These are phyloP conservation scores for Hirtodrosophila cameraria DNA, from an alignment of 2,888 invertebrate species.

Conservation along the genomic window DNA sequence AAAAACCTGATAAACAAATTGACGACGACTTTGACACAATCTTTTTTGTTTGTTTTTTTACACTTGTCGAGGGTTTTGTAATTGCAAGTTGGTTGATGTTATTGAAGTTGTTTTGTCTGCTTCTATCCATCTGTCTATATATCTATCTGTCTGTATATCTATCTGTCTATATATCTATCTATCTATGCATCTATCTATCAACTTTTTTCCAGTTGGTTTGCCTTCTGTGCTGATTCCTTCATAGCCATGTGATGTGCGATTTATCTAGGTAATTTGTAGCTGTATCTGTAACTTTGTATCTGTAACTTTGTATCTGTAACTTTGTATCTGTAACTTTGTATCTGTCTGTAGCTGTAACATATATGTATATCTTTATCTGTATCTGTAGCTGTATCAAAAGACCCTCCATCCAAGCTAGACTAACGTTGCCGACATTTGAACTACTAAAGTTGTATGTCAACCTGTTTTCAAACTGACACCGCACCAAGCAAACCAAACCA, in stretches of 20 bases:
- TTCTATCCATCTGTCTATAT: slow-evolving; percentile 1
- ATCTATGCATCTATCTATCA: background rate
- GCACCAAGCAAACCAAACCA: slow-evolving; percentile 1
- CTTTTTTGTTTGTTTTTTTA: slow-evolving; percentile 27
- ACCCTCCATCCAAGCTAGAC: slow-evolving; percentile 6
- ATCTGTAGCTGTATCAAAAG: slow-evolving; percentile 10
- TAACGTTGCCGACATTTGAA: slow-evolving; percentile 63
- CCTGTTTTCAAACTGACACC: slow-evolving; percentile 61
- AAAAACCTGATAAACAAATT: slow-evolving; percentile 52
- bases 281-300: slow-evolving; percentile 6
- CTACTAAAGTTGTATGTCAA: slow-evolving; percentile 63
- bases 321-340: slow-evolving; percentile 3
- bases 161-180: background rate
- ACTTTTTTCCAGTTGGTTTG: slow-evolving; percentile 19
- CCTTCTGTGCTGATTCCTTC: slow-evolving; percentile 25
- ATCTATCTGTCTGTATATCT: background rate
- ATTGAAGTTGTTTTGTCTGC: slow-evolving; percentile 46
- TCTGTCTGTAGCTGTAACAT: slow-evolving; percentile 5
- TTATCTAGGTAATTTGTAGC: slow-evolving; percentile 31
- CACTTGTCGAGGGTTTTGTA: slow-evolving; percentile 42
- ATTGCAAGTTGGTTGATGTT: slow-evolving; percentile 61
- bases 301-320: background rate
- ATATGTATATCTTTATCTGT: slow-evolving; percentile 1
- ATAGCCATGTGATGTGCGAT: slow-evolving; percentile 29
- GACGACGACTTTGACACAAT: slow-evolving; percentile 56